Base-by-base conservation (phyloP, 2,797 vertebrate genomes). In the Hipposideros larvatus region DNA sequence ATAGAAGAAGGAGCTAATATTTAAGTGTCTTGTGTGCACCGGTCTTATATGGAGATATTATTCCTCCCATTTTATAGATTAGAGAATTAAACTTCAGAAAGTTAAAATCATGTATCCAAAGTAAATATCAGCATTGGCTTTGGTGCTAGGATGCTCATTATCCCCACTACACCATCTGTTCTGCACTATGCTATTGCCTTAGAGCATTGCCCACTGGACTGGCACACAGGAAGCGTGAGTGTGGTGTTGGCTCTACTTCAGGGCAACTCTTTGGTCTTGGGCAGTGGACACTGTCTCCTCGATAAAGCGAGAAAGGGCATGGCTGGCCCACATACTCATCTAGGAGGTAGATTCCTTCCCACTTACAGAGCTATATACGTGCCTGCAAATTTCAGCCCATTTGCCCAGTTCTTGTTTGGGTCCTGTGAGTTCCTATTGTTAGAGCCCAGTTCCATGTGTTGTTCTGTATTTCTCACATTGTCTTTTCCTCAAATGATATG, bases 41-140 rank as follows among this genome's bases (percentile, higher is more conserved):
- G 59, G 71, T 28, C 26, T 59, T 51, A 55, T 37, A 1, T 53
- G 28, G 4, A 28, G 14, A 61, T 28, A 41, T 51, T 68, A 41
- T 10, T 31, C 16, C 18, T 68, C 41, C 2, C 21, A 2, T 85
- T 93, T 94, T 87, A 82, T 34, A 93, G 59, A 73, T 82, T 80
- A 68, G n/a, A 83, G 93, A 82, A 74, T 41, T 28, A 66, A 83
- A 82, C 22, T 88, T 95, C 10, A 79, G 48, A 78, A 82, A 66
- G 3, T 14, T 28, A 73, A 74, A 78, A 59, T 82, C 70, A 82
- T 41, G 0, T 63, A 6, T 90, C 46, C 43, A 74, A 71, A 18
- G 37, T 31, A 68, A 93, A 31, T 28, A 51, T 14, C 66, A 68
- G 66, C 13, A 63, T n/a, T 70, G 48, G 34, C 78, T 66, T 65